Base-by-base conservation (phyloP, 2,113 vertebrate genomes). In the Callithrix jacchus region DNA sequence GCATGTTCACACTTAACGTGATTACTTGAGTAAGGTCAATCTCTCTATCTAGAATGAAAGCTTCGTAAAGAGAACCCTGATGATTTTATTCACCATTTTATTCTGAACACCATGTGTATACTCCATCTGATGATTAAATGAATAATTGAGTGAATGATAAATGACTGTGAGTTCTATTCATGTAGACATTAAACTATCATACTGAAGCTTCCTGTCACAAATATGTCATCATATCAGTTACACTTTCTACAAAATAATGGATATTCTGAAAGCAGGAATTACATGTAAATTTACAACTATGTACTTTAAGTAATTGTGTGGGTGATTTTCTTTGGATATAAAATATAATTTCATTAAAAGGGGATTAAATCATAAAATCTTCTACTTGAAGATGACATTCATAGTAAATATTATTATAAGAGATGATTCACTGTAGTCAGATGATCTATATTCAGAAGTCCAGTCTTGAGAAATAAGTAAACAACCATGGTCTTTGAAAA, bases 401-500 rank as follows among this genome's bases (percentile, higher is more conserved):
- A 40, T 49, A n/a, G 5, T 49, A 96, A 95, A 88, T 64, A 95
- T 71, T 74, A 77, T 70, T 45, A 54, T 87, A 80, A 82, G 54
- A 95, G 47, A 94, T 97, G 96, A 97, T 81, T 97, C 82, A 95
- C 32, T 80, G 32, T 37, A 95, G 37, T 32, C 76, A 80, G 87
- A 66, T 79, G 52, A 80, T 92, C 64, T 94, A 81, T 85, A 96
- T 97, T 85, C 74, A 89, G 71, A 97, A 96, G 45, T 54, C 70
- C 80, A 23, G 45, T 87, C 91, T 97, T 98, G 84, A 96, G 96
- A 97, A 98, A 98, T 95, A 97, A 96, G 96, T 96, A 98, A 98
- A 97, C 96, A 98, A 54, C 30, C n/a, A 8, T 25, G 13, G 35
- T 58, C 52, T 37, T 93, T 73, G 91, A 87, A 94, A 89, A 89